Conservation (phyloP, 2,888 invertebrate genomes). For the Trilocha varians region DNA sequence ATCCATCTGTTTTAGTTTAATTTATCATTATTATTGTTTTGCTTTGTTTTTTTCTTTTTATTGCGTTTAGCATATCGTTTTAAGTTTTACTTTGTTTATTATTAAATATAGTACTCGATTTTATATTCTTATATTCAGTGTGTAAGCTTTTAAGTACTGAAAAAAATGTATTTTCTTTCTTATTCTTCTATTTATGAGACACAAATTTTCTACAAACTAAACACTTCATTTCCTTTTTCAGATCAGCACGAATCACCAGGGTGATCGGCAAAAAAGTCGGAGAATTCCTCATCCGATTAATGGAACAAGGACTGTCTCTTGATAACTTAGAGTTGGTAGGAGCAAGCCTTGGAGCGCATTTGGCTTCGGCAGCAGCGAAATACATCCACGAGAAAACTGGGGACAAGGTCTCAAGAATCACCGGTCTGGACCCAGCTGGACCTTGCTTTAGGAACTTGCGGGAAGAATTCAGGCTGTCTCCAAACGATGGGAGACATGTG, state of each 20-base stretch:
- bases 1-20: no score
- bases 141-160: neutral
- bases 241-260: conserved; percentile 47
- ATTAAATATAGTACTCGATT: no score
- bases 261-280: conserved; percentile 48
- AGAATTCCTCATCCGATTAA: conserved; percentile 43
- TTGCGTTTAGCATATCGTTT: no score
- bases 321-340: conserved; percentile 52
- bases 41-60: neutral
- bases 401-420: conserved; percentile 42
- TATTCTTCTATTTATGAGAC: neutral
- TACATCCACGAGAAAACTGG: conserved; percentile 46
- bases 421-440: conserved; percentile 58
- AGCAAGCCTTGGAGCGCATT: conserved; percentile 52
- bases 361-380: conserved; percentile 42
- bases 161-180: neutral
- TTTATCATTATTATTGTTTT: no score
- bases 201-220: neutral
- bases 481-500: conserved; percentile 38
- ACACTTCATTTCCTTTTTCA: conserved; percentile 22
- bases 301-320: conserved; percentile 35
- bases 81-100: no score
- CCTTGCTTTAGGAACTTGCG: conserved; percentile 50
- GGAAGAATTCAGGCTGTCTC: conserved; percentile 29
- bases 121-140: neutral